Percentiles rank a stretch among this genome's conserved stretches.
Evolutionary conservation across 2,113 vertebrate species (phyloP).

Genomic region (Phyllostomus hastatus): DNA sequence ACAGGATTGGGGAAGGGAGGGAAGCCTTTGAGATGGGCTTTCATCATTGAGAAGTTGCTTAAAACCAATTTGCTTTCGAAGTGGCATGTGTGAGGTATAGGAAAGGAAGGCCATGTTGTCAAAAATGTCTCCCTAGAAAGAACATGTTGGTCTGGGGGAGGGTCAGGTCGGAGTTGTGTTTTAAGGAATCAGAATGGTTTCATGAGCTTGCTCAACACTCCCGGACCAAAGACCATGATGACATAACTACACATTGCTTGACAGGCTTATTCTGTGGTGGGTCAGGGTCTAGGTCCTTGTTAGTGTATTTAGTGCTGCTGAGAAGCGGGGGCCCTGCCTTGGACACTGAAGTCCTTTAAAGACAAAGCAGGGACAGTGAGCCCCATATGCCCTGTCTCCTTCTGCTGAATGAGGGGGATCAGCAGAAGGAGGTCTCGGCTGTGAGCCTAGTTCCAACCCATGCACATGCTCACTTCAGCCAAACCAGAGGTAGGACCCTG

Average conservation of each 20-base stretch:
- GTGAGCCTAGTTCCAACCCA: not conserved
- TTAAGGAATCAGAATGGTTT: not conserved
- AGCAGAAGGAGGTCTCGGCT: not conserved
- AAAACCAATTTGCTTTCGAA: not conserved
- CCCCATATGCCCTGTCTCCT: not conserved
- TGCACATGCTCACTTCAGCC: not conserved
- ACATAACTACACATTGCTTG: not conserved
- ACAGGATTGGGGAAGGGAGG: not conserved
- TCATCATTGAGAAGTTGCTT: not conserved
- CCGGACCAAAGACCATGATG: not conserved
- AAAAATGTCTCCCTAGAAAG: not conserved
- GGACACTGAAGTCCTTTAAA: not conserved
- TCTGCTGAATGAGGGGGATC: not conserved
- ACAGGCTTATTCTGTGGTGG: conserved; percentile 40
- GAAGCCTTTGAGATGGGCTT: not conserved
- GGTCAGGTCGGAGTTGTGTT: not conserved
- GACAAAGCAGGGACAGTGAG: not conserved
- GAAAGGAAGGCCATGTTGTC: not conserved
- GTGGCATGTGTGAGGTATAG: not conserved
- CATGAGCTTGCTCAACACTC: not conserved
- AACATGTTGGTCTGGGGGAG: not conserved
- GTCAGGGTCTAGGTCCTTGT: conserved; percentile 39
- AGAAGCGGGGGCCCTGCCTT: not conserved
- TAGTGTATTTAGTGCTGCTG: conserved; percentile 77
- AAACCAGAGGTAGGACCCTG: not conserved